Evolutionary conservation across 2,113 vertebrate genomes (phyloP).

Genomic region (Xenopus laevis): DNA sequence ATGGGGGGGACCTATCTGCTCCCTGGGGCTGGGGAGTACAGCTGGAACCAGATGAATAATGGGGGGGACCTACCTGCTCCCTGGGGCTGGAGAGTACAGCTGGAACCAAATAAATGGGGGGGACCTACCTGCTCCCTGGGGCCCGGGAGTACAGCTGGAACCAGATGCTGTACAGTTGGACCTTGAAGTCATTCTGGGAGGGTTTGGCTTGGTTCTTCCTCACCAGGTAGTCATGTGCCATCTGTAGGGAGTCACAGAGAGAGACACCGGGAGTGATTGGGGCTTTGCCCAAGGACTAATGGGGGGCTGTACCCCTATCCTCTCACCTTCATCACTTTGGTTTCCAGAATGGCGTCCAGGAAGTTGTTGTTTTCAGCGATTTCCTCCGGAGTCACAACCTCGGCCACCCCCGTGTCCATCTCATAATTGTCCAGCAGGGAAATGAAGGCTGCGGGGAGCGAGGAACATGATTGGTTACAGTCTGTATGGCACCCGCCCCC

Average conservation of each 20-base stretch:
- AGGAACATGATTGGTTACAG: background rate
- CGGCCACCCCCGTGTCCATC: constrained; percentile 64
- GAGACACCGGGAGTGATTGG: background rate
- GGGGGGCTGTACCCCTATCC: too few species aligned
- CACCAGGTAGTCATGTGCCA: constrained; percentile 72
- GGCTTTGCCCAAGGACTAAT: background rate
- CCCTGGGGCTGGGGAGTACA: too few species aligned
- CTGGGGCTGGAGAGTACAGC: constrained; percentile 70
- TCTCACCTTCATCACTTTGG: constrained; percentile 75
- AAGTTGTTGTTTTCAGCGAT: constrained; percentile 67
- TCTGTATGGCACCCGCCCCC: too few species aligned
- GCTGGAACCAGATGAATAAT: too few species aligned
- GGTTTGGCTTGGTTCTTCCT: constrained; percentile 62
- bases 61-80: constrained; percentile 29
- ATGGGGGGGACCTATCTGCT: too few species aligned
- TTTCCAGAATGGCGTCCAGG: constrained; percentile 70
- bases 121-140: constrained; percentile 66
- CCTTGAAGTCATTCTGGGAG: constrained; percentile 64
- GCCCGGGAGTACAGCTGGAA: constrained; percentile 77
- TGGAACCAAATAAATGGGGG: constrained; percentile 72
- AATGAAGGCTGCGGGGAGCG: constrained; percentile 69
- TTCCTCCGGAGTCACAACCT: constrained; percentile 71
- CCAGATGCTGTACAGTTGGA: constrained; percentile 80
- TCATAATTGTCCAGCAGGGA: constrained; percentile 77
- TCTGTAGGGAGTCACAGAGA: constrained; percentile 48